Percentiles rank a stretch among this genome's conserved stretches.
Evolutionary conservation across 2,888 invertebrate species (phyloP).

Genomic region (Polietes domitor): DNA sequence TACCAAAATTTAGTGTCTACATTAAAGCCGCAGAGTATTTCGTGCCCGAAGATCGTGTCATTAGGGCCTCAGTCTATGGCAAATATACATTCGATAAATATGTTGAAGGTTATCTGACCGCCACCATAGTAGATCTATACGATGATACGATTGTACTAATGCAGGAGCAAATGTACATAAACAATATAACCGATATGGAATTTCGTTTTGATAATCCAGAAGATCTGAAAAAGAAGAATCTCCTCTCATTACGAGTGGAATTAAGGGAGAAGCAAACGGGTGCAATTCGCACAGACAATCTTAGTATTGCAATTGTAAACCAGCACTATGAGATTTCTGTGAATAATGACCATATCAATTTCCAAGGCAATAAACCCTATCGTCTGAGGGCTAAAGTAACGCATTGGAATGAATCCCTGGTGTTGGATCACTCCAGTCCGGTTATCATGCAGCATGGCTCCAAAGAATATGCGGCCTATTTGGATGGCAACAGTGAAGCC

Average conservation of each 20-base stretch:
- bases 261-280: constrained; percentile 93
- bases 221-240: constrained; percentile 79
- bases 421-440: constrained; percentile 36
- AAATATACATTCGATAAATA: constrained; percentile 93
- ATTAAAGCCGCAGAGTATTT: constrained; percentile 91
- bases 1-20: constrained; percentile 95
- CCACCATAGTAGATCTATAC: background rate
- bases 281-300: constrained; percentile 83
- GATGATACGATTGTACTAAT: constrained; percentile 91
- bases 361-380: constrained; percentile 38
- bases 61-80: constrained; percentile 80
- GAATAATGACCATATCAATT: constrained; percentile 9
- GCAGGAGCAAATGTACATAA: constrained; percentile 91
- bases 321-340: constrained; percentile 30
- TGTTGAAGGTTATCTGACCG: constrained; percentile 91
- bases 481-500: constrained; percentile 30
- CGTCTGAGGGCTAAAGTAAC: constrained; percentile 29
- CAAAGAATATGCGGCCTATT: constrained; percentile 19
- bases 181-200: constrained; percentile 84
- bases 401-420: constrained; percentile 38
- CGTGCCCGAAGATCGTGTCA: constrained; percentile 89
- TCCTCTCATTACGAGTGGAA: constrained; percentile 86
- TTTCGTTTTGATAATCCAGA: constrained; percentile 83
- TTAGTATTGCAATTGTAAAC: background rate
- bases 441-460: constrained; percentile 41